Evolutionary conservation across 2,113 vertebrate species (phyloP), one percentile per base, ranked within the genome.

Genomic region (Ciconia maguari): DNA sequence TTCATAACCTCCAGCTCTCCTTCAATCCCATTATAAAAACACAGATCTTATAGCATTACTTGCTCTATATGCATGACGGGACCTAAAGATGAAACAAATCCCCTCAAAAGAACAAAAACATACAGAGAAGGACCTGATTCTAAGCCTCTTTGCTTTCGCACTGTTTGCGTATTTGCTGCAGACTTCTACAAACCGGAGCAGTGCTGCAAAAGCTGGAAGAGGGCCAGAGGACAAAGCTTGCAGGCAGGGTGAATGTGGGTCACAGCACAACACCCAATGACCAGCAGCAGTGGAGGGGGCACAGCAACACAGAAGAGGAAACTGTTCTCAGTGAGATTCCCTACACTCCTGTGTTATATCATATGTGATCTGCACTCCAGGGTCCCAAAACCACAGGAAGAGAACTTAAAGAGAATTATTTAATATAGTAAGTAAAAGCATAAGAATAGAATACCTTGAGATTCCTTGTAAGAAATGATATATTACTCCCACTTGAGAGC

Each of bases 171-270:
- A 90, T 87, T 92, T 90, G 87, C 80, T 89, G 83, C 58, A 93
- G 90, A 71, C 77, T 75, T 11, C 32, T 55, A 3, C 25, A 65
- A 94, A 95, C 44, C 85, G 82, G 91, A 96, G 87, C 95, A 96
- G 82, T 0, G 9, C 82, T 3, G 38, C 87, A 21, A 64, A 78
- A 52, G 41, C 86, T 94, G 94, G 91, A 86, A 44, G 32, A 60
- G 57, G 41, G 91, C 97, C 94, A 97, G 92, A 38, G 93, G 75
- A 68, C 75, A 49, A 48, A 52, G 90, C 92, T 81, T 27, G 94
- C 54, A 81, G 85, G 72, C 88, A 90, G 90, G 93, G 78, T 46
- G 85, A 95, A 96, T 85, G 76, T 92, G 91, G 97, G 90, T 94
- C 96, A 91, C 57, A 58, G 93, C 93, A 51, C 60, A 90, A 32